These are phyloP conservation scores for Gallinago nigripennis DNA, from an alignment of 2,797 vertebrate species.

Conservation along the genomic window DNA sequence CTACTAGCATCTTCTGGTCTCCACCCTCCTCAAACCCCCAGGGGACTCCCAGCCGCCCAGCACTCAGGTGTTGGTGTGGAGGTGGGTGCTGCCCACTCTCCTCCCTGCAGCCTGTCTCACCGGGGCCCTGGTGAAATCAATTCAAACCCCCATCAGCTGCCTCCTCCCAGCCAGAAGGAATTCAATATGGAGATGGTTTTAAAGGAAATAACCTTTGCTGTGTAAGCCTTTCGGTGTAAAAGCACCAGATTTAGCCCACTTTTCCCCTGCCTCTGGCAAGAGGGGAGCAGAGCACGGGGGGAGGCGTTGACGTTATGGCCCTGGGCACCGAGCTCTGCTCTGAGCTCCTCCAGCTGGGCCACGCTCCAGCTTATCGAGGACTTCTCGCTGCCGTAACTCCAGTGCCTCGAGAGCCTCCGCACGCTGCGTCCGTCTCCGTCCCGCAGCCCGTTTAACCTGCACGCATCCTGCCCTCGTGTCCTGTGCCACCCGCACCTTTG, in stretches of 20 bases:
- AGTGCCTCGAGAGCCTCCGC: background rate
- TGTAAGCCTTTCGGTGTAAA: background rate
- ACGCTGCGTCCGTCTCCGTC: accelerated
- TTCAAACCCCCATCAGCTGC: accelerated
- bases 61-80: accelerated
- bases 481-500: background rate
- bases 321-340: background rate
- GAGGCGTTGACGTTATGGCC: accelerated
- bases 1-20: background rate
- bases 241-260: background rate
- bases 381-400: background rate
- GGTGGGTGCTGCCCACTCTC: background rate
- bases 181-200: accelerated
- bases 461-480: accelerated
- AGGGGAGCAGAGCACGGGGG: background rate
- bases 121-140: accelerated
- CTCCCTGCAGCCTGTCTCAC: background rate
- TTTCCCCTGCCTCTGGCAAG: background rate
- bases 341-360: background rate
- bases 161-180: background rate
- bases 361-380: background rate
- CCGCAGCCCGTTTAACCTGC: accelerated
- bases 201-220: background rate
- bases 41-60: background rate
- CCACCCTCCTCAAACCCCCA: background rate